These are phyloP conservation scores for Drosophila tani DNA, from an alignment of 1,140 invertebrate species.

Conservation along the genomic window DNA sequence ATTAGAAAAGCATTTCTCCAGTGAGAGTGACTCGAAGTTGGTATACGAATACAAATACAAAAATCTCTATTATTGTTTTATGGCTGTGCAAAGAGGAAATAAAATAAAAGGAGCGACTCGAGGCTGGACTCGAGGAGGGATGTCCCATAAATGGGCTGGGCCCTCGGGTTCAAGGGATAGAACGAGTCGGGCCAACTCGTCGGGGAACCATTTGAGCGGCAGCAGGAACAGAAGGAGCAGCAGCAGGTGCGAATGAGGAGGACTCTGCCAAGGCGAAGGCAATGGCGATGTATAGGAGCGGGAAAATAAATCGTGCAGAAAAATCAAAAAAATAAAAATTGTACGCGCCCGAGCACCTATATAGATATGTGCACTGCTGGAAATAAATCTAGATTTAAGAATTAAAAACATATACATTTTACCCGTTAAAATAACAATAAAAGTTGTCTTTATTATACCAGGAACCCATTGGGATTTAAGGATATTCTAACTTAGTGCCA, in stretches of 20 bases:
- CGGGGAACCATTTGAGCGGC: slow-evolving; percentile 61
- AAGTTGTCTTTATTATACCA: too few relatives aligned
- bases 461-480: too few relatives aligned
- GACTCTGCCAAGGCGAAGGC: too few relatives aligned
- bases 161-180: slow-evolving; percentile 23
- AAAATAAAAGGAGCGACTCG: slow-evolving; percentile 37
- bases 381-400: not conserved
- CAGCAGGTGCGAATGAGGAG: slow-evolving; percentile 66
- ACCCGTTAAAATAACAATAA: too few relatives aligned
- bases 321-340: slow-evolving; percentile 61
- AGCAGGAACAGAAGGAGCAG: slow-evolving; percentile 19
- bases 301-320: slow-evolving; percentile 78
- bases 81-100: slow-evolving; percentile 56
- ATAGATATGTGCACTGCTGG: slow-evolving; percentile 22
- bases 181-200: slow-evolving; percentile 33
- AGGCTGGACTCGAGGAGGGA: slow-evolving; percentile 38
- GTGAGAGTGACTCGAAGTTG: slow-evolving; percentile 62
- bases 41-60: slow-evolving; percentile 56
- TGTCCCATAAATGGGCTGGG: slow-evolving; percentile 54
- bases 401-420: too few relatives aligned
- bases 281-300: slow-evolving; percentile 39
- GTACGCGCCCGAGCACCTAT: slow-evolving; percentile 10
- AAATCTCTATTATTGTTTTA: slow-evolving; percentile 76
- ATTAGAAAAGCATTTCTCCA: slow-evolving; percentile 76
- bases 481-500: too few relatives aligned